Evolutionary conservation across 2,888 invertebrate genomes (phyloP).

Genomic region (Temnothorax ravouxi): DNA sequence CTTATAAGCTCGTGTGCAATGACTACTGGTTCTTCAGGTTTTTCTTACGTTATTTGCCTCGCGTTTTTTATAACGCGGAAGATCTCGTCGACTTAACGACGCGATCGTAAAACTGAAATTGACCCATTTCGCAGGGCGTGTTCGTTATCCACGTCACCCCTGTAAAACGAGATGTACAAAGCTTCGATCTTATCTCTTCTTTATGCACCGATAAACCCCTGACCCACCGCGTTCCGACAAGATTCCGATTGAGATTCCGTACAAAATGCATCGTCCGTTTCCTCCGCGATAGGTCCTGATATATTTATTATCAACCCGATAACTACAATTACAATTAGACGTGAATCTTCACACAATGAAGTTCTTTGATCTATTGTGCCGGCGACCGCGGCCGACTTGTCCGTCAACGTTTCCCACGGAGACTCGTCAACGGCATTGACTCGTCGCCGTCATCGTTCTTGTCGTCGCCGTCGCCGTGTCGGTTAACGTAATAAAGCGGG

Average conservation of each 20-base stretch:
- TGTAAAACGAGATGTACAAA: conserved; percentile 25
- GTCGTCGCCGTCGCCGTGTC: conserved; percentile 51
- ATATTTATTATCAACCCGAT: not conserved
- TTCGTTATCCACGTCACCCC: conserved; percentile 14
- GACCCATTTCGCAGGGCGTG: conserved; percentile 7
- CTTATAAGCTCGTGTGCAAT: not conserved
- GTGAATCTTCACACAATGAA: conserved; percentile 51
- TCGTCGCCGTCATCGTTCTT: conserved; percentile 50
- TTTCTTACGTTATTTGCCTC: not conserved
- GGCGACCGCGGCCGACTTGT: conserved; percentile 46
- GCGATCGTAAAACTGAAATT: conserved; percentile 23
- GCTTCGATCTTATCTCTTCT: conserved; percentile 27
- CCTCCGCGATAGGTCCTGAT: not conserved
- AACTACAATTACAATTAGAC: conserved; percentile 31
- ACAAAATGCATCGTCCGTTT: not conserved
- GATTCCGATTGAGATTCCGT: not conserved
- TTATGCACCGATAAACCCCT: conserved; percentile 35
- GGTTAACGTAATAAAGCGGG: conserved; percentile 75
- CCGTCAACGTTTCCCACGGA: conserved; percentile 52
- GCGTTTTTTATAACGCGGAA: not conserved
- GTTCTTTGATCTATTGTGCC: conserved; percentile 72
- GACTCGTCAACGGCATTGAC: conserved; percentile 44
- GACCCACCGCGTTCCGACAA: not conserved
- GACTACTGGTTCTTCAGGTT: not conserved
- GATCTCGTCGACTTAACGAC: not conserved